Percentiles rank a stretch among this genome's conserved stretches.
phyloP scores from a whole-genome alignment of 2,113 vertebrate species.

The Pleuronectes platessa region DNA sequence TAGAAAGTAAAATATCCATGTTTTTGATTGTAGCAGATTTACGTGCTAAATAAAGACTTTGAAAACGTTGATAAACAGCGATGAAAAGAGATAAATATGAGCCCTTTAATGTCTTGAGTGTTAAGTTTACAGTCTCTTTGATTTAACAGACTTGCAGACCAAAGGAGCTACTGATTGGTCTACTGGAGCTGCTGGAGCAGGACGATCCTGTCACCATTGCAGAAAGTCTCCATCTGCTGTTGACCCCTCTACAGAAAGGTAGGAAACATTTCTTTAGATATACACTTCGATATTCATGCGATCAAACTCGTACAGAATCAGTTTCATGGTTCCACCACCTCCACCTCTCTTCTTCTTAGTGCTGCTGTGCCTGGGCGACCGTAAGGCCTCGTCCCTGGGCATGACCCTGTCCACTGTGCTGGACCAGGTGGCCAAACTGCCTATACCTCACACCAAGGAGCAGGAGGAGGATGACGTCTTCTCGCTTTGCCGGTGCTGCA shows the following conservation, averaged over 20 bases:
- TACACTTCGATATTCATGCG: background rate
- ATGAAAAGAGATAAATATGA: background rate
- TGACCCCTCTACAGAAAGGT: constrained; percentile 93
- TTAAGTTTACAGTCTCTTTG: background rate
- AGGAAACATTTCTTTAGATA: background rate
- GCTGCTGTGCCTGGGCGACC: constrained; percentile 86
- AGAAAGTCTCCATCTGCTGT: constrained; percentile 86
- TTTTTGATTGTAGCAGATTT: too few species aligned
- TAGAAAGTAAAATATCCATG: background rate
- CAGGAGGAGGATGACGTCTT: constrained; percentile 89
- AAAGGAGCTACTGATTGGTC: constrained; percentile 94
- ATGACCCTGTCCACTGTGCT: constrained; percentile 91
- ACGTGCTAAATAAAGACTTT: background rate
- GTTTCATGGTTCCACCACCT: background rate
- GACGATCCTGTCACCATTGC: constrained; percentile 84
- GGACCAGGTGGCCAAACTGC: constrained; percentile 88
- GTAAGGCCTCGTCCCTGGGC: constrained; percentile 91
- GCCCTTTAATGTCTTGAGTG: background rate
- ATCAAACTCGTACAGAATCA: background rate
- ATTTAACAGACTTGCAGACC: constrained; percentile 90
- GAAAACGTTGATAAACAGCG: background rate
- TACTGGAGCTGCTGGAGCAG: constrained; percentile 95
- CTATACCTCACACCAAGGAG: constrained; percentile 88
- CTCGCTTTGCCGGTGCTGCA: constrained; percentile 88
- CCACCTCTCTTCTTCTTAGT: constrained; percentile 73